phyloP scores from a whole-genome alignment of 2,888 invertebrate species.

The Hedya salicella region DNA sequence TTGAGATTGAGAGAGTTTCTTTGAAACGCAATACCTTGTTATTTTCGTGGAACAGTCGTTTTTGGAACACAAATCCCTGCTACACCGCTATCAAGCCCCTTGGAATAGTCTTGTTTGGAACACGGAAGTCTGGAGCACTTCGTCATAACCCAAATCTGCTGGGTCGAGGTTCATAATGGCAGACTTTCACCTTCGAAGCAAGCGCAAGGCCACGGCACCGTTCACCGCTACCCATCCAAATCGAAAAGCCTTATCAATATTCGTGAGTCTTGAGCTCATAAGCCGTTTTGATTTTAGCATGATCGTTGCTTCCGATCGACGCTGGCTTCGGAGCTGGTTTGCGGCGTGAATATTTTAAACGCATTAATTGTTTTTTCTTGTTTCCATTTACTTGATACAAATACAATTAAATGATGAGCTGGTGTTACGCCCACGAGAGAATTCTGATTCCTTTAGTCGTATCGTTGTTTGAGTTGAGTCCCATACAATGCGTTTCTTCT shows the following conservation, averaged over 20 bases:
- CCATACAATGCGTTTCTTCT: too few relatives aligned
- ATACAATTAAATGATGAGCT: background rate
- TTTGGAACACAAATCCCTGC: background rate
- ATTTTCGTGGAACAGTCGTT: background rate
- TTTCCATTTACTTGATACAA: slow-evolving; percentile 15
- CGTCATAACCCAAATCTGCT: slow-evolving; percentile 30
- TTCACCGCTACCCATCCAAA: slow-evolving; percentile 28
- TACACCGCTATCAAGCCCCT: background rate
- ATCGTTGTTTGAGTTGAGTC: background rate
- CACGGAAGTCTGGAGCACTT: slow-evolving; percentile 29
- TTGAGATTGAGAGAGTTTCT: too few relatives aligned
- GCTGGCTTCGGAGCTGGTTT: slow-evolving; percentile 26
- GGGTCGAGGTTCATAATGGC: slow-evolving; percentile 81
- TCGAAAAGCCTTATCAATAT: slow-evolving; percentile 9
- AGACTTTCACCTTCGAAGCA: slow-evolving; percentile 82
- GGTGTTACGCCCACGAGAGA: background rate
- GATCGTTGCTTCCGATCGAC: slow-evolving; percentile 24
- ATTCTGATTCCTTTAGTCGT: background rate
- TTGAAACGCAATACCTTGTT: too few relatives aligned
- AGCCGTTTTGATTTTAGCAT: background rate
- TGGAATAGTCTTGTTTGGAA: slow-evolving; percentile 8
- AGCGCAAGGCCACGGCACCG: slow-evolving; percentile 66
- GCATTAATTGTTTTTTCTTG: slow-evolving; percentile 24
- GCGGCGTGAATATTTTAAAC: slow-evolving; percentile 32
- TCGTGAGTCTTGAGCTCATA: background rate